Evolutionary conservation across 2,113 vertebrate genomes (phyloP), one percentile per base, ranked within the genome.

Genomic region (Brienomyrus brachyistius): DNA sequence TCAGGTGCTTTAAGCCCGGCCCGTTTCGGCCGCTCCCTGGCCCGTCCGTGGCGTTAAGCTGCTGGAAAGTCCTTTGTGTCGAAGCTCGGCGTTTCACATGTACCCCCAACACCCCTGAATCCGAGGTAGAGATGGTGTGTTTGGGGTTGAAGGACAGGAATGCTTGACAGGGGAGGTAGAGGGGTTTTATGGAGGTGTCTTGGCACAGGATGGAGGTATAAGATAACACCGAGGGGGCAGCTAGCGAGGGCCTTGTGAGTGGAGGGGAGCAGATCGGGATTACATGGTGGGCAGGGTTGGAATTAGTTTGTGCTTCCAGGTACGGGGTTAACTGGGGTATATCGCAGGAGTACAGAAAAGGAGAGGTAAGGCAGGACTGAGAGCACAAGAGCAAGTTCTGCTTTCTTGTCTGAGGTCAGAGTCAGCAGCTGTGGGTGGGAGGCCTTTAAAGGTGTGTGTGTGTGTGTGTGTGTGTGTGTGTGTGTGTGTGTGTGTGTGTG

Each of bases 151-250:
- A 56, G 52, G 80, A 90, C 31, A 47, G 10, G 86, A 59, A 66
- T 15, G 13, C 7, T 88, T 31, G 83, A 47, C 4, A 15, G 62
- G 5, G n/a, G 40, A 27, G 62, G 13, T 21, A 43, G 87, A 83
- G 51, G 27, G 74, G 40, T 43, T 19, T 77, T 4, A n/a, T 90
- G 91, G 88, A 82, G 77, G 77, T 13, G 35, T 82, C 35, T 27
- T 86, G 84, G 48, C 47, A 7, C 84, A 51, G 92, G 89, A 87
- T 89, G 51, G 31, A 45, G 62, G 89, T 48, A 59, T 86, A 50
- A 86, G 56, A 84, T 59, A 35, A 86, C 82, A 84, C 82, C n/a
- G 17, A 52, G 45, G 52, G 54, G 89, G 66, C n/a, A 8, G 50
- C 80, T 17, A 19, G 84, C 19, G 31, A 15, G 56, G 74, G 70